phyloP scores from a whole-genome alignment of 2,888 invertebrate genomes.

The Xestia sexstrigata region DNA sequence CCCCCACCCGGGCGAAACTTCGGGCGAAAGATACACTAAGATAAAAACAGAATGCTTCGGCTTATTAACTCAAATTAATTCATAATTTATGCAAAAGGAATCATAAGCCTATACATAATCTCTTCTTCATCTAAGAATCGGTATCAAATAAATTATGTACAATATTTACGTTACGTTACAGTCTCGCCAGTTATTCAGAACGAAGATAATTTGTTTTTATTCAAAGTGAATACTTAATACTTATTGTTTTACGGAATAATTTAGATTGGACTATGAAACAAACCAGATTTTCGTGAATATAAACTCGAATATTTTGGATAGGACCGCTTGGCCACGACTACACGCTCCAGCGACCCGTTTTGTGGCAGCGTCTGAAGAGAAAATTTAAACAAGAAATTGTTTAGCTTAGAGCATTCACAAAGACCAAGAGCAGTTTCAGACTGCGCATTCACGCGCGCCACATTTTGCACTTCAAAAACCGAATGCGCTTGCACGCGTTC shows the following conservation, averaged over 20 bases:
- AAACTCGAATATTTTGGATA: background rate
- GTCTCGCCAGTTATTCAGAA: constrained; percentile 30
- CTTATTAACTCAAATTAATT: constrained; percentile 10
- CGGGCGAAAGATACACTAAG: background rate
- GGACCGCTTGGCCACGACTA: background rate
- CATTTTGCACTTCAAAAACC: background rate
- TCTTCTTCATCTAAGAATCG: constrained; percentile 27
- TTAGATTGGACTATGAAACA: constrained; percentile 7
- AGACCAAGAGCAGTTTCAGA: background rate
- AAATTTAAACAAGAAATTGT: background rate
- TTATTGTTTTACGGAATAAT: constrained; percentile 31
- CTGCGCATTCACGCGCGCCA: no score
- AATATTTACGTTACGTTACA: constrained; percentile 43
- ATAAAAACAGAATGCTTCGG: constrained; percentile 17
- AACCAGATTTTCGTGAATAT: constrained; percentile 8
- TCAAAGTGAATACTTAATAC: constrained; percentile 35
- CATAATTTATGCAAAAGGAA: constrained; percentile 40
- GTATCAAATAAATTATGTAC: constrained; percentile 26
- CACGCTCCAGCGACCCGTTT: background rate
- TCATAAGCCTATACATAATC: constrained; percentile 8
- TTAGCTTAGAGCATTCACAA: background rate
- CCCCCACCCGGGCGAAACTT: background rate
- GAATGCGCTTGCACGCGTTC: no score
- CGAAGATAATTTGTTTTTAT: constrained; percentile 33
- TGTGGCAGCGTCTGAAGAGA: background rate